Evolutionary conservation across 2,888 invertebrate genomes (phyloP), one percentile per base, ranked within the genome.

Genomic region (Epirrhoe alternata): DNA sequence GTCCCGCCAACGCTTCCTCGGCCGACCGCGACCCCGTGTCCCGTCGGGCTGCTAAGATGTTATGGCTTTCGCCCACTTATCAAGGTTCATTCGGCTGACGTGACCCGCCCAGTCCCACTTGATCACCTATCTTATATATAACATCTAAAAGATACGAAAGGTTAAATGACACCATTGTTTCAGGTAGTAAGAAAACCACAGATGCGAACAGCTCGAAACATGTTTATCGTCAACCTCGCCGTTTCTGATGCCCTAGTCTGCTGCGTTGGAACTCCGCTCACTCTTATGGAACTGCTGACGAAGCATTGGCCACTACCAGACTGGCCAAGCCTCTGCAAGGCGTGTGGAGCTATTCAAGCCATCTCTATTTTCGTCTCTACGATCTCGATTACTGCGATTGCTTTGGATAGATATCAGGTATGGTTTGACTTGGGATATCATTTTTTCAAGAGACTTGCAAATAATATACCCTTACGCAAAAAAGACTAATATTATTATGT

Each of bases 311-410:
- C 97, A 0, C 92, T 98, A 50, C 98, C 98, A 10, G 95, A 96
- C 78, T 95, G 97, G 88, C 95, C 94, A 2, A 94, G 96, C 72
- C 89, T 96, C 61, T 98, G 98, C 88, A 98, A 98, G 87, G 95
- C 97, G 73, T 96, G 97, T 73, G 97, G 97, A 0, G 96, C 97
- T 69, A 94, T 98, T 55, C 98, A 98, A 84, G 98, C 97, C 0
- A 96, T 97, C 70, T 98, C 97, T 79, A 97, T 98, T 75, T 98
- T 98, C 85, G 98, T 98, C 0, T 98, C 98, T 0, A 98, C 98
- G 0, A 97, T 98, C 82, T 97, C 97, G 73, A 98, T 98, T 76
- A 97, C 98, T 4, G 98, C 98, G 7, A 98, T 98, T 74, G 97
- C 97, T 31, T 92, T 97, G 84, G 97, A 97, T 82, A 94, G 97